These are phyloP conservation scores for Canis aureus DNA, from an alignment of 2,113 vertebrate species.

Conservation along the genomic window DNA sequence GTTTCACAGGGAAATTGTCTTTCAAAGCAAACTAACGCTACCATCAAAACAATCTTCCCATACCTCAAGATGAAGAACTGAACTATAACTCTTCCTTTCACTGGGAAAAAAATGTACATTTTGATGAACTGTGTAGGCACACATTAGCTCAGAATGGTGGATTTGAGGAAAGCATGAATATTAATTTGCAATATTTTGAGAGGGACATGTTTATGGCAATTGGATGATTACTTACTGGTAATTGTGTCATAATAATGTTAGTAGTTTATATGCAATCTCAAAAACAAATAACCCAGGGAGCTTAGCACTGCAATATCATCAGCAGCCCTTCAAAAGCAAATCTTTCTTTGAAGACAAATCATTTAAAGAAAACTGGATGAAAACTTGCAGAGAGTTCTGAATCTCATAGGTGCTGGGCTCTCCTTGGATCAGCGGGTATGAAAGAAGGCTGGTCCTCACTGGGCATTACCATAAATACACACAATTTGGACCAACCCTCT, in stretches of 20 bases:
- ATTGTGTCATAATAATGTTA: constrained; percentile 86
- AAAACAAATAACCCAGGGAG: constrained; percentile 83
- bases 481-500: constrained; percentile 3
- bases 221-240: constrained; percentile 86
- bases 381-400: neutral
- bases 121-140: constrained; percentile 81
- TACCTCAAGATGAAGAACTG: constrained; percentile 66
- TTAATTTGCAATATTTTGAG: constrained; percentile 86
- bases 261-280: constrained; percentile 83
- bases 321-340: constrained; percentile 77
- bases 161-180: constrained; percentile 85
- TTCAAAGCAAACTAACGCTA: constrained; percentile 61
- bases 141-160: constrained; percentile 79
- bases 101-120: constrained; percentile 56
- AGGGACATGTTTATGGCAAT: constrained; percentile 86
- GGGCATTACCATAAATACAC: neutral
- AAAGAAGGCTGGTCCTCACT: neutral
- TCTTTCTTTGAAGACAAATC: constrained; percentile 84
- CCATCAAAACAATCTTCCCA: constrained; percentile 45
- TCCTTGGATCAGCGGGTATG: constrained; percentile 25
- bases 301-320: constrained; percentile 79
- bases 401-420: neutral
- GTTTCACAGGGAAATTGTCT: constrained; percentile 4
- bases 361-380: constrained; percentile 55
- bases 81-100: constrained; percentile 74